These are phyloP conservation scores for Amphiduros pacificus DNA, from an alignment of 2,888 invertebrate genomes.

Conservation along the genomic window DNA sequence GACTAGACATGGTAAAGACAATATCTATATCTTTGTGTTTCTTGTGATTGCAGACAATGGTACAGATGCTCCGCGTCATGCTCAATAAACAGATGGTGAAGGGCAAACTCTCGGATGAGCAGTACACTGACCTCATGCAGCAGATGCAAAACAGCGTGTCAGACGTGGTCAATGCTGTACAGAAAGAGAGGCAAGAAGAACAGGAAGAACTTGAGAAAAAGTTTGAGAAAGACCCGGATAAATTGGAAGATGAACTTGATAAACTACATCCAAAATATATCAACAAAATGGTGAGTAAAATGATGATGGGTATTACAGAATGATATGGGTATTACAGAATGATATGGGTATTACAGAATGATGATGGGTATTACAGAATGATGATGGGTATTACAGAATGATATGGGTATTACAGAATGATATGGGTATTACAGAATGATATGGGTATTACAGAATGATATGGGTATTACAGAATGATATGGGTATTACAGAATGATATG, in stretches of 20 bases:
- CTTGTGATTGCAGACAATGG: constrained; percentile 23
- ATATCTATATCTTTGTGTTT: neutral
- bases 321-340: too few relatives aligned
- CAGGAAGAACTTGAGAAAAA: constrained; percentile 21
- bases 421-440: too few relatives aligned
- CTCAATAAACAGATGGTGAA: constrained; percentile 24
- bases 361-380: too few relatives aligned
- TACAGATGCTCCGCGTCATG: constrained; percentile 26
- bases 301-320: too few relatives aligned
- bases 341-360: too few relatives aligned
- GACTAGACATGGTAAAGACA: neutral
- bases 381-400: too few relatives aligned
- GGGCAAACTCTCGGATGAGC: constrained; percentile 21
- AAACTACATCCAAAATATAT: constrained; percentile 19
- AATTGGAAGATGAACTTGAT: constrained; percentile 18
- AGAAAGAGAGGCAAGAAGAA: constrained; percentile 18
- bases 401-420: too few relatives aligned
- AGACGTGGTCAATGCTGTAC: constrained; percentile 7
- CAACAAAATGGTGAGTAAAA: constrained; percentile 15
- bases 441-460: too few relatives aligned
- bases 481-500: too few relatives aligned
- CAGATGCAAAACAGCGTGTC: constrained; percentile 16
- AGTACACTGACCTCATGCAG: constrained; percentile 21
- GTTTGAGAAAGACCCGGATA: constrained; percentile 19
- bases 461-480: too few relatives aligned